Base-by-base conservation (phyloP, 2,113 vertebrate species). In the Salvelinus namaycush region DNA sequence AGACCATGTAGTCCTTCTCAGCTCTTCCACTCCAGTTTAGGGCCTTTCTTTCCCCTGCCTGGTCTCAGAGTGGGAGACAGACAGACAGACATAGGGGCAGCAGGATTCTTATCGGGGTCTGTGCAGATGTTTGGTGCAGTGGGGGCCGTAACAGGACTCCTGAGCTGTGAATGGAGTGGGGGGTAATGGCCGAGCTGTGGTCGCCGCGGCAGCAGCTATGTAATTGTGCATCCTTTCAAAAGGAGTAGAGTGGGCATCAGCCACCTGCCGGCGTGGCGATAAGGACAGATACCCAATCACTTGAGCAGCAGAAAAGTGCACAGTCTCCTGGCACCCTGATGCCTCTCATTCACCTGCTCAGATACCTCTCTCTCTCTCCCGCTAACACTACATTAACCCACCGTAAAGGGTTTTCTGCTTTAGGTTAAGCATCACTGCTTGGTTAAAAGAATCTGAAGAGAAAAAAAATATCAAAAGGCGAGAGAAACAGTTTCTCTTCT, bases 121-220 rank as follows among this genome's bases (percentile, higher is more conserved):
- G 59, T 82, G 87, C 90, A 91, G 90, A 84, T 87, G 89, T 87
- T 81, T 75, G 82, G 75, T 78, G 76, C 51, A 77, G 80, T n/a
- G 48, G 72, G 39, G 76, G 72, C 83, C 80, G 51, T 85, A 87
- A 88, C 81, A 69, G 80, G 79, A 87, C 87, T 82, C 76, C 39
- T 44, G 39, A 44, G 39, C 9, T 44, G 39, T 44, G 39, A 44
- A 48, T 70, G 13, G 51, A 68, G 34, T 18, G 20, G 27, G 59
- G 73, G 60, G 77, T 31, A 68, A 49, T 20, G 69, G 75, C 1
- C 68, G 77, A 76, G 72, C 68, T 1, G 27, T 69, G 34, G 73
- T 64, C 74, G 72, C 68, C 81, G 54, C 24, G 49, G 74, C 65
- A 78, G 54, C 27, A 44, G 78, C 77, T 75, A 77, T 82, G 82